Conservation (phyloP, 1,140 invertebrate species). For the Muscidifurax raptorellus region DNA sequence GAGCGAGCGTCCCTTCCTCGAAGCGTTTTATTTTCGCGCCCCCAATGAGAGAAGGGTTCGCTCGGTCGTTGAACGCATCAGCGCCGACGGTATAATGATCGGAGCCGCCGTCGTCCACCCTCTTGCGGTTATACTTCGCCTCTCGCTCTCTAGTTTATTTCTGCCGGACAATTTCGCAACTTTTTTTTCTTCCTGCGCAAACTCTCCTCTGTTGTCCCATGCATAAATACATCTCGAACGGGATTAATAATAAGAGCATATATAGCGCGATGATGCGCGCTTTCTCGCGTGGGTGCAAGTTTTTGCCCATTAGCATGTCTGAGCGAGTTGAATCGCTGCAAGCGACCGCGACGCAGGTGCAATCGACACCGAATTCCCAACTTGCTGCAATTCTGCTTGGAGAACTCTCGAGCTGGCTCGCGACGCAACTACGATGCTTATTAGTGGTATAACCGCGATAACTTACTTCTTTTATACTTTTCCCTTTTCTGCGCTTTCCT, state of each 20-base stretch:
- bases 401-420: not conserved
- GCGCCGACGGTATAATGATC: not conserved
- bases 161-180: constrained; percentile 4
- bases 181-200: not conserved
- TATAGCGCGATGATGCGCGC: not conserved
- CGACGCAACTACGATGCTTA: not conserved
- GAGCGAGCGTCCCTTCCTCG: too few species aligned
- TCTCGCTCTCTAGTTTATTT: not conserved
- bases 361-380: not conserved
- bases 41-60: not conserved
- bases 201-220: too few species aligned
- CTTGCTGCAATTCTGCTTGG: not conserved
- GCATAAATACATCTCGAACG: too few species aligned
- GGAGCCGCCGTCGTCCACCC: not conserved
- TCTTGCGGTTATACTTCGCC: not conserved
- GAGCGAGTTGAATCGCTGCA: constrained; percentile 55
- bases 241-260: too few species aligned
- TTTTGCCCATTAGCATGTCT: constrained; percentile 68
- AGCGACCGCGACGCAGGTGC: not conserved
- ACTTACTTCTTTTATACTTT: not conserved
- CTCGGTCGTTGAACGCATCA: not conserved
- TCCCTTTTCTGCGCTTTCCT: not conserved
- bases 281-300: not conserved
- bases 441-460: not conserved
- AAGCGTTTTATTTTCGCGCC: not conserved